These are phyloP conservation scores for Scomberomorus guttatus DNA, from an alignment of 2,797 vertebrate species.

Conservation along the genomic window DNA sequence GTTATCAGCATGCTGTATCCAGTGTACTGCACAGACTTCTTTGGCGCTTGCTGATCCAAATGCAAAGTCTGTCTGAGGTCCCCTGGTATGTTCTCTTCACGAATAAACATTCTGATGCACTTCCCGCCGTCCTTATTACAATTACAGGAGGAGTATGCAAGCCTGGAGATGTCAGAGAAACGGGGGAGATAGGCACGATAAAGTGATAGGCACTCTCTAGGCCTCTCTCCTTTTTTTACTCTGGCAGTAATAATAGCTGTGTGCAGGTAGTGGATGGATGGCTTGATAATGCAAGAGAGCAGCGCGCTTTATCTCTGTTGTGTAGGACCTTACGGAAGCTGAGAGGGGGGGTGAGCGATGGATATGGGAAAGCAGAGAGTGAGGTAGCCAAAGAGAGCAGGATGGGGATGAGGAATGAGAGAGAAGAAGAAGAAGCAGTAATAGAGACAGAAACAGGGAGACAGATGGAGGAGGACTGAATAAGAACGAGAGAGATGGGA, in stretches of 20 bases:
- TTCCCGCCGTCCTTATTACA: neutral
- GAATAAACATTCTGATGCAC: no score
- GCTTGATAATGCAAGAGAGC: constrained; percentile 70
- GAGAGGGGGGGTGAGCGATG: constrained; percentile 42
- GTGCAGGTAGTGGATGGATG: constrained; percentile 63
- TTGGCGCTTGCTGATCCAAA: neutral
- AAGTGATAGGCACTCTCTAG: constrained; percentile 20
- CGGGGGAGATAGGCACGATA: constrained; percentile 42
- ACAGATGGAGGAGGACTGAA: constrained; percentile 57
- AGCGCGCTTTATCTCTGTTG: constrained; percentile 61
- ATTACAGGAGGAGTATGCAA: constrained; percentile 16
- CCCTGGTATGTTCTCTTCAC: neutral
- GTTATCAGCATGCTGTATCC: neutral
- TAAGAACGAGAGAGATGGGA: constrained; percentile 28
- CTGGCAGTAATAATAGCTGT: constrained; percentile 57
- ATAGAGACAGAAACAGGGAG: constrained; percentile 27
- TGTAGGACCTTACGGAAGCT: constrained; percentile 54
- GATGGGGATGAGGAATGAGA: constrained; percentile 39
- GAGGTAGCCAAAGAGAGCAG: neutral
- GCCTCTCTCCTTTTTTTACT: constrained; percentile 20
- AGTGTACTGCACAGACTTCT: neutral
- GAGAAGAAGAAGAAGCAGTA: constrained; percentile 1
- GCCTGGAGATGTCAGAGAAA: constrained; percentile 26
- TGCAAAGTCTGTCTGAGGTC: constrained; percentile 11
- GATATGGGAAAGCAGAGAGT: neutral